Conservation (phyloP, 2,113 vertebrate species). For the Pseudorhombus dupliciocellatus region DNA sequence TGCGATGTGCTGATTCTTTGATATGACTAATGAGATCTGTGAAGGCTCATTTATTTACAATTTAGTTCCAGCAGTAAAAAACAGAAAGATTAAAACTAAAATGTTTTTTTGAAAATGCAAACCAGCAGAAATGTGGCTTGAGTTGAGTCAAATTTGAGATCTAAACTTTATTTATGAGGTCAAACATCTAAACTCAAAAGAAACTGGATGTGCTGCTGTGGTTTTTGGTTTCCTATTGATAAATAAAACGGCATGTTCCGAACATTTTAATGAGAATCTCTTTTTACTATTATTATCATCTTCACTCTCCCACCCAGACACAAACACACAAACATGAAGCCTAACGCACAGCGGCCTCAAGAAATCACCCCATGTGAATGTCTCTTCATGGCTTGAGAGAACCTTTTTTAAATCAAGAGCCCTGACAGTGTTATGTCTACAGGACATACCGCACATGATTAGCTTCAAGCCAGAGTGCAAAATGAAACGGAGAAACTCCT, state of each 20-base stretch:
- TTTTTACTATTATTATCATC: neutral
- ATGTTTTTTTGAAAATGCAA: conserved; percentile 7
- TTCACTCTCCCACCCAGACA: neutral
- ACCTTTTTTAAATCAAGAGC: conserved; percentile 28
- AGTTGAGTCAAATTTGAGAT: conserved; percentile 16
- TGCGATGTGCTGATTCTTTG: conserved; percentile 27
- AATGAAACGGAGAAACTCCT: neutral
- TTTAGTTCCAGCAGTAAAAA: conserved; percentile 17
- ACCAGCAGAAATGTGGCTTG: neutral
- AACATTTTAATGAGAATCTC: neutral
- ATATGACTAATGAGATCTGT: conserved; percentile 14
- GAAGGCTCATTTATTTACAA: neutral
- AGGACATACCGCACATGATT: conserved; percentile 24
- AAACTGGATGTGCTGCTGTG: conserved; percentile 8
- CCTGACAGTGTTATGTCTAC: conserved; percentile 50
- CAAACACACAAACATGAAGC: neutral
- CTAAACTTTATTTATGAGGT: conserved; percentile 16
- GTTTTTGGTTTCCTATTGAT: conserved; percentile 9
- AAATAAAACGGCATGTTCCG: neutral
- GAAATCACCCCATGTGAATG: neutral
- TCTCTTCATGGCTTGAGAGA: neutral
- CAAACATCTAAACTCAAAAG: conserved; percentile 29
- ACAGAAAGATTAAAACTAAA: neutral
- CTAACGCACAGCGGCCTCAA: neutral
- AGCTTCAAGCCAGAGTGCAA: neutral